Conservation (phyloP, 1,140 invertebrate species). For the Oedothorax gibbosus region DNA sequence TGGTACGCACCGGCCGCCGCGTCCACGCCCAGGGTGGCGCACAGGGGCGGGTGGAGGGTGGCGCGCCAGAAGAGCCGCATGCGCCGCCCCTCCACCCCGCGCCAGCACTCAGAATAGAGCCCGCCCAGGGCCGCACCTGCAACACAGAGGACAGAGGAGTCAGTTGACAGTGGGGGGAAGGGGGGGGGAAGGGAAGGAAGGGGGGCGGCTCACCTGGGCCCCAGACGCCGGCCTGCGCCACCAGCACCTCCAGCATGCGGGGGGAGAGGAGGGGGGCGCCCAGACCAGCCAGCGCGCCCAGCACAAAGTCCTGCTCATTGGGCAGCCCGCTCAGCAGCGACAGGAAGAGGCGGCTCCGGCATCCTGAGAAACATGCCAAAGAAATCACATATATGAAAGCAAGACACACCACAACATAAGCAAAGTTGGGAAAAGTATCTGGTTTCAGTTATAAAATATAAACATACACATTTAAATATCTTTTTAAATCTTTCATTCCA, state of each 20-base stretch:
- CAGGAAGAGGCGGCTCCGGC: slow-evolving; percentile 79
- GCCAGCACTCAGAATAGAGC: slow-evolving; percentile 54
- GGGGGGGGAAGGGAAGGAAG: too few species aligned
- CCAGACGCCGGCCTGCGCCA: slow-evolving; percentile 94
- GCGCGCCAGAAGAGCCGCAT: slow-evolving; percentile 56
- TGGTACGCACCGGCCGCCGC: too few species aligned
- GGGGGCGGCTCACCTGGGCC: slow-evolving; percentile 76
- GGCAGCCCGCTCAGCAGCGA: slow-evolving; percentile 93
- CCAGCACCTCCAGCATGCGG: slow-evolving; percentile 84
- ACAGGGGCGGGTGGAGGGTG: background rate
- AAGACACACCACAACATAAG: too few species aligned
- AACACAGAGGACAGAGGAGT: too few species aligned
- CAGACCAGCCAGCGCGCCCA: slow-evolving; percentile 94
- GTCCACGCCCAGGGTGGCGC: background rate
- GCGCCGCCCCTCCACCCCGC: slow-evolving; percentile 42
- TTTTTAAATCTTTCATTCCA: too few species aligned
- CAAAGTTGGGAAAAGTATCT: too few species aligned
- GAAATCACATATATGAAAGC: too few species aligned
- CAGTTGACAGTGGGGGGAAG: too few species aligned
- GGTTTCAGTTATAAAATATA: too few species aligned
- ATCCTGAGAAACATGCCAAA: too few species aligned
- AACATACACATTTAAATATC: too few species aligned
- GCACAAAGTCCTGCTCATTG: slow-evolving; percentile 98
- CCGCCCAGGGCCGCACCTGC: slow-evolving; percentile 13
- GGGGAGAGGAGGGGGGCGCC: slow-evolving; percentile 84